A percentile compares a stretch with the other conserved stretches of the same genome.
Conservation (phyloP, 2,888 invertebrate species). For the Ctenicera cuprea region DNA sequence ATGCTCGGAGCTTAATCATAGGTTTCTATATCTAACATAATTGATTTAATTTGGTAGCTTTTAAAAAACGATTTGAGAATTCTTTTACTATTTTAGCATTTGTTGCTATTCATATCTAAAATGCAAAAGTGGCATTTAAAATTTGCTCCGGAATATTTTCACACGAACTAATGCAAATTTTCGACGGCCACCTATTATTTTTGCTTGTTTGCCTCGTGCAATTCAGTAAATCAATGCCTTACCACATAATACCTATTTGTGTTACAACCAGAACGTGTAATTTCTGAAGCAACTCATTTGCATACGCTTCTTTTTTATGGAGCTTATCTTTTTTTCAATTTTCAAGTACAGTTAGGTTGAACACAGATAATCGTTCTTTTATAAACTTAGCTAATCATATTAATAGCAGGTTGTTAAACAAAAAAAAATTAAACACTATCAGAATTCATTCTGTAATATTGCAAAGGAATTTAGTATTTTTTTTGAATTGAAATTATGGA, state of each 20-base stretch:
- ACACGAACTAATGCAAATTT: conserved; percentile 25
- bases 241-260: conserved; percentile 14
- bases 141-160: conserved; percentile 4
- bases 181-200: conserved; percentile 20
- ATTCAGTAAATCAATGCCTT: conserved; percentile 21
- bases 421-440: too few species aligned
- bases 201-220: conserved; percentile 8
- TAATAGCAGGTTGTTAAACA: too few species aligned
- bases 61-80: conserved; percentile 25
- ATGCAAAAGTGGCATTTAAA: conserved; percentile 1
- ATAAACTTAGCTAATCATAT: too few species aligned
- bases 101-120: background rate
- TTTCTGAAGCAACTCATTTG: conserved; percentile 32
- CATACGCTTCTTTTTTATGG: conserved; percentile 16
- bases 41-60: conserved; percentile 41
- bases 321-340: background rate
- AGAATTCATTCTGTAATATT: conserved; percentile 8
- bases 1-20: conserved; percentile 36
- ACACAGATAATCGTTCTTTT: background rate
- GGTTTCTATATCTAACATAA: conserved; percentile 40
- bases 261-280: conserved; percentile 32
- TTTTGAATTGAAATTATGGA: conserved; percentile 5
- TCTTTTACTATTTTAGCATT: background rate
- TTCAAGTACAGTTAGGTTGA: background rate
- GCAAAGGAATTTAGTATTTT: background rate